Evolutionary conservation across 2,888 invertebrate species (phyloP), one percentile per base, ranked within the genome.

Genomic region (Drosophila borealis): DNA sequence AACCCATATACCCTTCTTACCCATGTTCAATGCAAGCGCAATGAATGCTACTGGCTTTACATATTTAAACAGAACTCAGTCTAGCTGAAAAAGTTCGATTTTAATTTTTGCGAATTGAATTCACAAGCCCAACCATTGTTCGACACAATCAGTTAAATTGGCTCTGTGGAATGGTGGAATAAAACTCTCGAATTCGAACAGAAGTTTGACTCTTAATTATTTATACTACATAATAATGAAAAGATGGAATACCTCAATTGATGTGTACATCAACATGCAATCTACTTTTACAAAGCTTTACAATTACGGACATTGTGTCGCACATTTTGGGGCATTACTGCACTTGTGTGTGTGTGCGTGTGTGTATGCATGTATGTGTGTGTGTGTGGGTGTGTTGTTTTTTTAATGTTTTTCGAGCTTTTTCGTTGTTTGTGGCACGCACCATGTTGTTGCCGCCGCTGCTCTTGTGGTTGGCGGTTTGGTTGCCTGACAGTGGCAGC

Each of bases 401-500:
- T 25, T 25, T 25, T 6, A 25, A 25, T 25, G 25, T 29, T 29
- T 29, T 29, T 8, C 6, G 46, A 14, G 11, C 13, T 17, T 37
- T 45, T 48, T 36, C 14, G n/a, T 21, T 42, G 39, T 56, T 37
- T 46, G 41, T 54, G 46, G 56, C 56, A 65, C 68, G 51, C 56
- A 68, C 46, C 64, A 34, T 41, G 39, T 42, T 21, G 50, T n/a
- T 21, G 25, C 9, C 25, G 45, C n/a, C 25, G 50, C 11, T 50
- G 8, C 11, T 55, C 48, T 48, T 17, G 54, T 21, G 76, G 59
- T 61, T 57, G 57, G 56, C 42, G 54, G 59, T 13, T 41, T 66
- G 55, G 72, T 50, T 48, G 54, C 53, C 61, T 77, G 75, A 44
- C 54, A 75, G 61, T 51, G 44, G 42, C 62, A 41, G 21, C 78